These are phyloP conservation scores for Philhelius pedissequus DNA, from an alignment of 2,888 invertebrate genomes.

Conservation along the genomic window DNA sequence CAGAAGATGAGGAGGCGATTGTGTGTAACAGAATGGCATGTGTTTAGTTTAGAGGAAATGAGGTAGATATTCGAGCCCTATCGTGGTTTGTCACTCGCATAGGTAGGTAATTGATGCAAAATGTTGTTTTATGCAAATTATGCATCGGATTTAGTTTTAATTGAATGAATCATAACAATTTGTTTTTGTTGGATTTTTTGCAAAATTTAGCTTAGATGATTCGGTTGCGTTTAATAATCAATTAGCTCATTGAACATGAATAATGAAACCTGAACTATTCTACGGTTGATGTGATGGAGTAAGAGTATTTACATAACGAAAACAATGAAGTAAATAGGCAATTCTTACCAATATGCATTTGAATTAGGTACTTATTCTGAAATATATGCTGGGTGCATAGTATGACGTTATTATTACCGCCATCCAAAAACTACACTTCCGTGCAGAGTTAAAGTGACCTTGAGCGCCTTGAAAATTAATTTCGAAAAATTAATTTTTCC, in stretches of 20 bases:
- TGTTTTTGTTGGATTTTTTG: background rate
- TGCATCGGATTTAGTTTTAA: background rate
- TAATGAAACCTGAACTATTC: background rate
- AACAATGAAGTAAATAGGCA: no score
- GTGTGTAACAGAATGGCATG: background rate
- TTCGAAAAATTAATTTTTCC: no score
- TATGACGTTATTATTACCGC: no score
- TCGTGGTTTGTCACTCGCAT: background rate
- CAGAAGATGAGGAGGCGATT: background rate
- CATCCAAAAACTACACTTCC: no score
- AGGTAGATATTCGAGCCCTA: background rate
- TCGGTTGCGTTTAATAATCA: background rate
- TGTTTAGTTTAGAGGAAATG: background rate
- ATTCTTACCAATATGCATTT: no score
- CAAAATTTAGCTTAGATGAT: background rate
- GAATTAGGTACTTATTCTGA: no score
- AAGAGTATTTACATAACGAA: no score
- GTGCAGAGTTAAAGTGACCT: no score
- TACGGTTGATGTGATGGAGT: background rate
- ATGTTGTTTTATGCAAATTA: background rate
- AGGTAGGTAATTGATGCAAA: background rate
- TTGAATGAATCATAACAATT: background rate
- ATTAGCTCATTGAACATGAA: background rate
- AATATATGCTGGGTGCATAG: no score
- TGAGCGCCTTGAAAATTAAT: no score